phyloP scores from a whole-genome alignment of 2,888 invertebrate species.

The Cerceris ruficornis region DNA sequence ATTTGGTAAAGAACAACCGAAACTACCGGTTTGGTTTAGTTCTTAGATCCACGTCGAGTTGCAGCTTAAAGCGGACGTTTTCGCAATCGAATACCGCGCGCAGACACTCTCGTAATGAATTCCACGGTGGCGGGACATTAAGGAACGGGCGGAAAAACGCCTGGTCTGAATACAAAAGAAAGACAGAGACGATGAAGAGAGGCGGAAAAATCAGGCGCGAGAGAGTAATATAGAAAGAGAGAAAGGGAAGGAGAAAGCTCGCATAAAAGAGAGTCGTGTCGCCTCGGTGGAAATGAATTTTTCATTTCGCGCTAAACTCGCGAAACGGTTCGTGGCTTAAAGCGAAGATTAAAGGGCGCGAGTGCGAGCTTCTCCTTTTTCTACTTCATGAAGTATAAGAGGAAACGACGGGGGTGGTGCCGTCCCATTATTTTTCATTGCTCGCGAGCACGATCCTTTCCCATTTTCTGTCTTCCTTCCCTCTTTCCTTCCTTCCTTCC shows the following conservation, averaged over 20 bases:
- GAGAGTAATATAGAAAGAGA: constrained; percentile 5
- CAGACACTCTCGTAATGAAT: constrained; percentile 63
- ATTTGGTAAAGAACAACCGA: not conserved
- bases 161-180: constrained; percentile 6
- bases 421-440: constrained; percentile 75
- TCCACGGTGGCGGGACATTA: constrained; percentile 60
- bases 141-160: constrained; percentile 63
- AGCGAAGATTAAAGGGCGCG: constrained; percentile 77
- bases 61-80: constrained; percentile 25
- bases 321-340: constrained; percentile 74
- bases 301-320: constrained; percentile 75
- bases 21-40: not conserved
- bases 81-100: constrained; percentile 43
- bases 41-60: not conserved
- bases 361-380: constrained; percentile 67
- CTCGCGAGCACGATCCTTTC: constrained; percentile 71
- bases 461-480: constrained; percentile 60
- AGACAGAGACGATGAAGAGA: too few species aligned
- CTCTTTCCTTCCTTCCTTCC: constrained; percentile 39
- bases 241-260: not conserved
- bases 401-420: constrained; percentile 66
- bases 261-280: constrained; percentile 51
- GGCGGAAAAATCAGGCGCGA: not conserved
- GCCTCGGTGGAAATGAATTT: constrained; percentile 73
- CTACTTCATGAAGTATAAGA: constrained; percentile 60